These are phyloP conservation scores for Pipistrellus kuhlii DNA, from an alignment of 2,797 vertebrate species.

Conservation along the genomic window DNA sequence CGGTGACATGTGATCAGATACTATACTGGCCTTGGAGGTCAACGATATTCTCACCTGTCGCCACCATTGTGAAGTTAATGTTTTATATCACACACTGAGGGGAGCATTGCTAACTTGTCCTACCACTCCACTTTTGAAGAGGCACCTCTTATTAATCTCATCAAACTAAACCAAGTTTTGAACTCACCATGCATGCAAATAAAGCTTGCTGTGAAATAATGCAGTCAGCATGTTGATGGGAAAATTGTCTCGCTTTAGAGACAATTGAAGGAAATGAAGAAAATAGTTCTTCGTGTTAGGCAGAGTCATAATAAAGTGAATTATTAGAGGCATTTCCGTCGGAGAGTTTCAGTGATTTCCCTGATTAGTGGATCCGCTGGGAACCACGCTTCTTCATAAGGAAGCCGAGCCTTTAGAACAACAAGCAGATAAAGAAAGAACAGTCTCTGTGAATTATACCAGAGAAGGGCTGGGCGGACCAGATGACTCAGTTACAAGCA, in stretches of 20 bases:
- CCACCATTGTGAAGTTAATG: constrained; percentile 63
- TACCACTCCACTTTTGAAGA: constrained; percentile 71
- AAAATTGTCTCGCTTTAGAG: constrained; percentile 68
- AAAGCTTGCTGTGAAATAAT: not conserved
- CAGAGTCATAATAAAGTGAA: constrained; percentile 61
- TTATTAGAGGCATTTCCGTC: constrained; percentile 53
- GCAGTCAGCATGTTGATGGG: constrained; percentile 33
- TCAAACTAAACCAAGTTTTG: constrained; percentile 60
- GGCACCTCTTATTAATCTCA: constrained; percentile 66
- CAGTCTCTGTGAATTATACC: not conserved
- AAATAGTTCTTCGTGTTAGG: constrained; percentile 51
- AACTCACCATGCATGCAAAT: constrained; percentile 61
- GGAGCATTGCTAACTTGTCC: constrained; percentile 43
- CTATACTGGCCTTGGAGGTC: constrained; percentile 44
- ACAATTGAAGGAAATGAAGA: constrained; percentile 60
- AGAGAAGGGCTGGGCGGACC: not conserved
- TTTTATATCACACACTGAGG: constrained; percentile 59
- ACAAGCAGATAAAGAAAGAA: constrained; percentile 26
- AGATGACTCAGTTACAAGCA: constrained; percentile 12
- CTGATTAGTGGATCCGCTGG: constrained; percentile 45
- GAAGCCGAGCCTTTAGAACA: constrained; percentile 30
- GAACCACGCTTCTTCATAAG: constrained; percentile 34
- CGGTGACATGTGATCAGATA: constrained; percentile 54
- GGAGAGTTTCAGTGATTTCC: constrained; percentile 61
- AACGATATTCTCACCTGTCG: constrained; percentile 64